A percentile compares a stretch with the other conserved stretches of the same genome.
These are phyloP conservation scores for Theodoxus fluviatilis DNA, from an alignment of 2,888 invertebrate genomes.

Conservation along the genomic window DNA sequence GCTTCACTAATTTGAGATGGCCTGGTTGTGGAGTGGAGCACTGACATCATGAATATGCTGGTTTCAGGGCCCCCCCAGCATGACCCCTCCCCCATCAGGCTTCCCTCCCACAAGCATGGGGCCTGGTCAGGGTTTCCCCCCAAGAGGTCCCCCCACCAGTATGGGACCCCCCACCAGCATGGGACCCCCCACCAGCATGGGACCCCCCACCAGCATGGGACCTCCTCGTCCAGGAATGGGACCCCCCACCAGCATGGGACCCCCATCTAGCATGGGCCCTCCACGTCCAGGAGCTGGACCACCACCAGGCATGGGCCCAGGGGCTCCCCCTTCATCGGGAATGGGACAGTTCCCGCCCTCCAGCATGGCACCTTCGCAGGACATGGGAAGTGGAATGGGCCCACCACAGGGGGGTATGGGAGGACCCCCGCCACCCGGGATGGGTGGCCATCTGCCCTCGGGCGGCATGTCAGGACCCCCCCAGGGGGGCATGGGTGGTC, in stretches of 20 bases:
- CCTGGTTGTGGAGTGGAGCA: too few relatives aligned
- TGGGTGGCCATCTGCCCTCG: conserved; percentile 26
- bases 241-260: conserved; percentile 28
- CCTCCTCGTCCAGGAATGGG: conserved; percentile 17
- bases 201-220: conserved; percentile 20
- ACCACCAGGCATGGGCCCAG: conserved; percentile 23
- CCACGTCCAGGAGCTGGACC: conserved; percentile 24
- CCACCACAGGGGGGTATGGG: conserved; percentile 31
- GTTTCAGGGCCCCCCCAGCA: conserved; percentile 20
- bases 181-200: conserved; percentile 23
- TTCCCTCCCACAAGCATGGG: conserved; percentile 28
- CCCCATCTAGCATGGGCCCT: conserved; percentile 29
- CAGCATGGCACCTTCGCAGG: conserved; percentile 27
- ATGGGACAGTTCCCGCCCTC: conserved; percentile 21
- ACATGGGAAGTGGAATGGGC: conserved; percentile 22
- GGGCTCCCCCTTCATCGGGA: conserved; percentile 16
- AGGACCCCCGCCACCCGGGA: conserved; percentile 25
- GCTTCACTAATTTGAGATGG: conserved; percentile 30
- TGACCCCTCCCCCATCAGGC: conserved; percentile 22
- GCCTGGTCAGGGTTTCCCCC: conserved; percentile 8
- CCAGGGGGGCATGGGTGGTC: conserved; percentile 19
- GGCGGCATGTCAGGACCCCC: conserved; percentile 23
- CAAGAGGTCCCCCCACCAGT: conserved; percentile 17
- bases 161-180: conserved; percentile 26
- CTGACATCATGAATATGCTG: too few relatives aligned